A percentile compares a stretch with the other conserved stretches of the same genome.
Conservation (phyloP, 2,888 invertebrate species). For the Seira sanloemensis region DNA sequence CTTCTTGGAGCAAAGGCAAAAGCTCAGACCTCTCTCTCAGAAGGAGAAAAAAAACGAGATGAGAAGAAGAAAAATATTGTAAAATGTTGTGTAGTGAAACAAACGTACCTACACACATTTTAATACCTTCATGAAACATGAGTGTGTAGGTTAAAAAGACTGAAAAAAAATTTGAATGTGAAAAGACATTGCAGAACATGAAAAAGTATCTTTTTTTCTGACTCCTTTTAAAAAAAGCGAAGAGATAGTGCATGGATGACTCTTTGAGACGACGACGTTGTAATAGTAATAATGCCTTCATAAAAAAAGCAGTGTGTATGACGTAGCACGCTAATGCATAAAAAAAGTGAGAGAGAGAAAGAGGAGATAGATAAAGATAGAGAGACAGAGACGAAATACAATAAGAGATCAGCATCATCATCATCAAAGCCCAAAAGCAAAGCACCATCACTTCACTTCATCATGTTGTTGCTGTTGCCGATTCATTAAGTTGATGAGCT, state of each 20-base stretch:
- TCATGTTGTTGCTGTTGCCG: conserved; percentile 62
- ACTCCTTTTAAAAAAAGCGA: neutral
- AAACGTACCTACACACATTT: conserved; percentile 13
- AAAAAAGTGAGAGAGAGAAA: conserved; percentile 24
- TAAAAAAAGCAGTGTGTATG: neutral
- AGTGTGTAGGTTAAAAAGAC: conserved; percentile 37
- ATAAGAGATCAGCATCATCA: conserved; percentile 57
- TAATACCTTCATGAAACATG: conserved; percentile 34
- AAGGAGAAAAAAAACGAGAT: neutral
- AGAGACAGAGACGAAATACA: conserved; percentile 27
- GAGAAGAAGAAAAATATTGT: neutral
- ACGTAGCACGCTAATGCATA: conserved; percentile 19
- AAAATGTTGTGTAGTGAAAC: neutral
- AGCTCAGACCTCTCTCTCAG: neutral
- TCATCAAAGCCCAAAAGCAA: conserved; percentile 25
- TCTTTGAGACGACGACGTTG: conserved; percentile 4
- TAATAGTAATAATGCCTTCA: neutral
- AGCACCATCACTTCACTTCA: conserved; percentile 54
- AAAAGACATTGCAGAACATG: conserved; percentile 2
- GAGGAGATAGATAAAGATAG: conserved; percentile 17
- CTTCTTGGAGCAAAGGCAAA: no score
- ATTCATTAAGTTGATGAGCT: conserved; percentile 64
- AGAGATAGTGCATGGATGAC: neutral
- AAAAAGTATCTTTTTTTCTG: conserved; percentile 22
- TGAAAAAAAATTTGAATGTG: neutral